Percentiles rank a stretch among this genome's conserved stretches.
Conservation (phyloP, 2,797 vertebrate species). For the Hybognathus amarus region DNA sequence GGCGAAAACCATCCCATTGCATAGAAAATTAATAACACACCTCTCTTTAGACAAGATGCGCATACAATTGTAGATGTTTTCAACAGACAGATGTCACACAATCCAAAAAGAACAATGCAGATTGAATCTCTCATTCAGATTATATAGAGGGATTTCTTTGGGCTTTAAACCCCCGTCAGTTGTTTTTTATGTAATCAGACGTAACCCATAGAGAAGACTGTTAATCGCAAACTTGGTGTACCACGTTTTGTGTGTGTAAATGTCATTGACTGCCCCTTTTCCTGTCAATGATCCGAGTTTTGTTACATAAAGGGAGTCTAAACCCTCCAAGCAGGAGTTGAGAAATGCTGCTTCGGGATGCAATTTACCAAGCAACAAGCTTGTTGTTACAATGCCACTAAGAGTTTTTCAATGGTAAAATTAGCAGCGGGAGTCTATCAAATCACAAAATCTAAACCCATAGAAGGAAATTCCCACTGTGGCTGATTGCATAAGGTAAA, state of each 20-base stretch:
- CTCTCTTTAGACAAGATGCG: neutral
- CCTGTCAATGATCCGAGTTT: neutral
- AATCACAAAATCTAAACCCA: neutral
- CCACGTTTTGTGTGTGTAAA: neutral
- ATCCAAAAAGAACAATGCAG: neutral
- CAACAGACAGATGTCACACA: neutral
- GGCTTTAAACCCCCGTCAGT: constrained; percentile 37
- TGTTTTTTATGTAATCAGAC: constrained; percentile 54
- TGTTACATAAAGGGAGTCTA: neutral
- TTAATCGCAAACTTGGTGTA: constrained; percentile 38
- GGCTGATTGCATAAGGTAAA: constrained; percentile 33
- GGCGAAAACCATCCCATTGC: neutral
- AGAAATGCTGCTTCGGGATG: neutral
- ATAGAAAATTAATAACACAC: neutral
- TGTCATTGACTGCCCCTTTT: neutral
- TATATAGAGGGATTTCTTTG: neutral
- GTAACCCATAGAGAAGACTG: constrained; percentile 14
- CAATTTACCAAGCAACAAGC: constrained; percentile 17
- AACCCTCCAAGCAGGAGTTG: neutral
- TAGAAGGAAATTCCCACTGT: constrained; percentile 35
- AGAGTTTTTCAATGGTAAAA: constrained; percentile 7
- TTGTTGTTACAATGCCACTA: neutral
- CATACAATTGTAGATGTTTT: neutral
- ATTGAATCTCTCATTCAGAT: constrained; percentile 28
- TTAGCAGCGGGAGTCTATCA: constrained; percentile 14